Conservation (phyloP, 23 tunicate genomes). For the Trididemnum nubilum region DNA sequence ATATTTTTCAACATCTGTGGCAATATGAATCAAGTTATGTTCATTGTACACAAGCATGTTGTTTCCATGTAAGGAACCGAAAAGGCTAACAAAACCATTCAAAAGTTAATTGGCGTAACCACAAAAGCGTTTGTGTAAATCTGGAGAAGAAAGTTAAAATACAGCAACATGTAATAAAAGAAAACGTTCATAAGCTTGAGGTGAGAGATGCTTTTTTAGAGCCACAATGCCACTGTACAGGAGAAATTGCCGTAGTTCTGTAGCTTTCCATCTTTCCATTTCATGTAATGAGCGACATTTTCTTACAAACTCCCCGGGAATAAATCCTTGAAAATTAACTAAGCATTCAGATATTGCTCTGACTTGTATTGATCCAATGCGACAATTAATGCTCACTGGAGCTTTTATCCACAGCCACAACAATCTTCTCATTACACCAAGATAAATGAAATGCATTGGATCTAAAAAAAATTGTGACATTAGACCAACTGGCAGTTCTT, state of each 20-base stretch:
- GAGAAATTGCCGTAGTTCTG: too few relatives aligned
- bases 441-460: conserved; percentile 11
- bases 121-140: background rate
- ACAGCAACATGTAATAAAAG: conserved; percentile 6
- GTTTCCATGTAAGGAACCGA: conserved; percentile 3
- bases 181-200: background rate
- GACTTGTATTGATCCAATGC: background rate
- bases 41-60: too few relatives aligned
- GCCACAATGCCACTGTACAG: too few relatives aligned
- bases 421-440: background rate
- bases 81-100: background rate
- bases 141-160: background rate
- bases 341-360: background rate
- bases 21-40: too few relatives aligned
- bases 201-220: background rate
- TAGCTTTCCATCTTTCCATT: too few relatives aligned
- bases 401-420: background rate
- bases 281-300: too few relatives aligned
- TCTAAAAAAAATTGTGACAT: conserved; percentile 33
- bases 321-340: too few relatives aligned
- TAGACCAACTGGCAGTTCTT: conserved; percentile 17
- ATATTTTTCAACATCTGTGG: conserved; percentile 7
- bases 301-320: too few relatives aligned
- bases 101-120: background rate
- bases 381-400: conserved; percentile 1